phyloP scores from a whole-genome alignment of 2,888 invertebrate genomes.

The Galerucella nymphaeae region DNA sequence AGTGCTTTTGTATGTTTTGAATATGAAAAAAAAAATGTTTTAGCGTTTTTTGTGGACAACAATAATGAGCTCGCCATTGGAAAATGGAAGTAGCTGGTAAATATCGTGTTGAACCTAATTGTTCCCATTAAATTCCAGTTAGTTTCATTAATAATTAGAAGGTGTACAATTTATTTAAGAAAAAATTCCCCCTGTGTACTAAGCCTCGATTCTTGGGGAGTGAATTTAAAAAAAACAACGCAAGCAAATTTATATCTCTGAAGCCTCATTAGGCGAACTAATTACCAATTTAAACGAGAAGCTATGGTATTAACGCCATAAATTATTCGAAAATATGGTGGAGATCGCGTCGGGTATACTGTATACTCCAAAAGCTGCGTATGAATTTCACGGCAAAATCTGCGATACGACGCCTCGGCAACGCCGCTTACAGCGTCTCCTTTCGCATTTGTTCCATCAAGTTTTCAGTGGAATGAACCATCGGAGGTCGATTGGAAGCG shows the following conservation, averaged over 20 bases:
- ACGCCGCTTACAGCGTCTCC: conserved; percentile 27
- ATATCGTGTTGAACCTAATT: background rate
- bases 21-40: background rate
- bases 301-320: background rate
- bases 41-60: too few species aligned
- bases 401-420: conserved; percentile 24
- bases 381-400: conserved; percentile 15
- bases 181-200: too few species aligned
- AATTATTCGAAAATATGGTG: conserved; percentile 7
- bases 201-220: too few species aligned
- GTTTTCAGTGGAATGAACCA: conserved; percentile 45
- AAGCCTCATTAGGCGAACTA: background rate
- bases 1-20: background rate
- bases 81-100: background rate
- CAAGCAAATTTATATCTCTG: background rate
- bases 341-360: too few species aligned
- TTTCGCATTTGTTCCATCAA: conserved; percentile 40
- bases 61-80: background rate
- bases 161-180: too few species aligned
- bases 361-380: conserved; percentile 2
- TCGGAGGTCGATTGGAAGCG: conserved; percentile 37
- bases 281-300: background rate
- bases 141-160: too few species aligned
- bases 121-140: too few species aligned
- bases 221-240: background rate